Base-by-base conservation (phyloP, 2,888 invertebrate genomes). In the Beris morrisii region DNA sequence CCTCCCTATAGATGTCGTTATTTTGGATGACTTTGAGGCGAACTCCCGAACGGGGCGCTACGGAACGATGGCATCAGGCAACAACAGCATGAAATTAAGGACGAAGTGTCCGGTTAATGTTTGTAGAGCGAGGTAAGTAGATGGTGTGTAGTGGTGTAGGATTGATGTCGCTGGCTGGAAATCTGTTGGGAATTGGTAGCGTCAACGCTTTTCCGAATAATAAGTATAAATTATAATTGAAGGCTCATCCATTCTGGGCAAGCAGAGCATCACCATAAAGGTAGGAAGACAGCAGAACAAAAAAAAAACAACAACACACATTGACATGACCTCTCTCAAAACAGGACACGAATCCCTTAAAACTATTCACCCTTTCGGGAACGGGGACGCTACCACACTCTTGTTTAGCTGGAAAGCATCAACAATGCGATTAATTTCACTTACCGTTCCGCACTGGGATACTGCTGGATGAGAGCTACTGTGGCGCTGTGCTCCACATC, bases 401-500 rank as follows among this genome's bases (percentile, higher is more conserved):
- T 32, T 54, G 46, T 55, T 53, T 54, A 53, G 64, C 22, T 28
- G 45, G 28, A 30, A 56, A 56, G 70, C 72, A 72, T 73, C 70
- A 71, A 71, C 67, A 69, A 69, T 65, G 55, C 69, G 67, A 69
- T 69, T 69, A 69, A 69, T 69, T 69, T 68, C 61, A 69, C 69
- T 69, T 69, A 69, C 69, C 69, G 67, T 69, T 68, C 69, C 59
- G 66, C 64, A 69, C 65, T 69, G 61, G 68, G 66, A 65, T 53
- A 31, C 5, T 61, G 61, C 22, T 50, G 50, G 38, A 50, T 61
- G 12, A 32, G 46, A 50, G 38, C 45, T 15, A 52, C 52, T 15
- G 61, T 84, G 84, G 75, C 84, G 84, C 75, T 83, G 38, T 83
- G 84, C 76, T 84, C 83, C 72, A 83, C 82, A 81, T 84, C 85